These are phyloP conservation scores for Triplophysa rosa DNA, from an alignment of 2,113 vertebrate genomes.

Conservation along the genomic window DNA sequence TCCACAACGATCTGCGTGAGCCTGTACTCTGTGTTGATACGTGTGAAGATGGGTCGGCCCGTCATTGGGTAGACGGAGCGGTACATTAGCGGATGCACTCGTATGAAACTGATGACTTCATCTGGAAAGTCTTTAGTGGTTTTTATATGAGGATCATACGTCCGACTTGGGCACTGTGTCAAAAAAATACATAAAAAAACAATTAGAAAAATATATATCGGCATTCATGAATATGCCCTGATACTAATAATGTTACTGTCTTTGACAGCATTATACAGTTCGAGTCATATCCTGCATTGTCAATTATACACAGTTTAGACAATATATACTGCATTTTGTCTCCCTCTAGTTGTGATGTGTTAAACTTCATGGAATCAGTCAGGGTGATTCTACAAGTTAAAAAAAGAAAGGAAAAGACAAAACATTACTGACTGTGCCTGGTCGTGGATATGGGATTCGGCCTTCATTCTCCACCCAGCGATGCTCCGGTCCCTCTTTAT, in stretches of 20 bases:
- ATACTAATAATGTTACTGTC: neutral
- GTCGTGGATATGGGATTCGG: constrained; percentile 90
- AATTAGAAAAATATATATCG: neutral
- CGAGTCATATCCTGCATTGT: neutral
- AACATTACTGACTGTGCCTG: constrained; percentile 83
- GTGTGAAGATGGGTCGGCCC: constrained; percentile 84
- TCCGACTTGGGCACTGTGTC: constrained; percentile 91
- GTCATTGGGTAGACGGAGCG: constrained; percentile 80
- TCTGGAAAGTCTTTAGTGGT: constrained; percentile 95
- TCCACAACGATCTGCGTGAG: constrained; percentile 93
- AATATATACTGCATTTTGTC: constrained; percentile 44
- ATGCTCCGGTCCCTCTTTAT: constrained; percentile 94
- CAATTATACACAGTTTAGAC: neutral
- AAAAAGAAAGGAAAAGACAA: neutral
- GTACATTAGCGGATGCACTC: constrained; percentile 89
- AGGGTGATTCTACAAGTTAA: neutral
- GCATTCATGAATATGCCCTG: neutral
- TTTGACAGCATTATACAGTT: neutral
- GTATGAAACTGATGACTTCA: constrained; percentile 92
- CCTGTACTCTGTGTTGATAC: constrained; percentile 86
- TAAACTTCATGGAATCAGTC: constrained; percentile 26
- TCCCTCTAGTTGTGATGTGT: constrained; percentile 64
- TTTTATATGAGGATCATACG: constrained; percentile 89
- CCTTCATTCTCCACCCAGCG: constrained; percentile 95
- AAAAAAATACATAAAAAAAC: neutral